Evolutionary conservation across 2,888 invertebrate species (phyloP).

Genomic region (Arrhopalites spinosus): DNA sequence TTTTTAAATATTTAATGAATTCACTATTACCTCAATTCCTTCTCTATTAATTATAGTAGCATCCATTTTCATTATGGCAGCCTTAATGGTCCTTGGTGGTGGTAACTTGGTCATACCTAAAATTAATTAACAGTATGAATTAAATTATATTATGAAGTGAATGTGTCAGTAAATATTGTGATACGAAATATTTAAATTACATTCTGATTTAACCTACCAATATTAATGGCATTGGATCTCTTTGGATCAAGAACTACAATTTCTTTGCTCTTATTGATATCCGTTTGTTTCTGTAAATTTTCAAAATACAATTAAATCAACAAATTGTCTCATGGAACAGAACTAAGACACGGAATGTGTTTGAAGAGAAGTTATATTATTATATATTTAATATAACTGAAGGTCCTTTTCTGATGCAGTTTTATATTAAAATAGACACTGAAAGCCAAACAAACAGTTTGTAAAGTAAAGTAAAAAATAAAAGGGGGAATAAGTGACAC

Average conservation of each 20-base stretch:
- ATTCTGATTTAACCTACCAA: no score
- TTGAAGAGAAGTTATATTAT: background rate
- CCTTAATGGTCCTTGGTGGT: conserved; percentile 95
- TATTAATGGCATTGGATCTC: conserved; percentile 98
- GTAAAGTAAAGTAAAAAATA: background rate
- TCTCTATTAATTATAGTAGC: conserved; percentile 96
- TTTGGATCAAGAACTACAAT: conserved; percentile 94
- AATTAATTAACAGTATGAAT: no score
- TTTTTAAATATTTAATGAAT: background rate
- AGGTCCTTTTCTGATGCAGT: background rate
- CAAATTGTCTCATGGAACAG: background rate
- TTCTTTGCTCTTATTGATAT: conserved; percentile 83
- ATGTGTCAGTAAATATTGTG: no score
- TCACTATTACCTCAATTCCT: conserved; percentile 91
- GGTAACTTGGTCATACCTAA: conserved; percentile 98
- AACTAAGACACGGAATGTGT: background rate
- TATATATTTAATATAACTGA: background rate
- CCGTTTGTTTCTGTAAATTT: conserved; percentile 74
- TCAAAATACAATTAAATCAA: background rate
- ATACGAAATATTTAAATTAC: no score
- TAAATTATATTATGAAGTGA: no score
- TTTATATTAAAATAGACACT: background rate
- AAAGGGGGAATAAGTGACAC: no score
- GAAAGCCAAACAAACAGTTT: conserved; percentile 1
- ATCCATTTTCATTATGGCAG: conserved; percentile 99